These are phyloP conservation scores for Columba guinea DNA, from an alignment of 2,797 vertebrate species.

Conservation along the genomic window DNA sequence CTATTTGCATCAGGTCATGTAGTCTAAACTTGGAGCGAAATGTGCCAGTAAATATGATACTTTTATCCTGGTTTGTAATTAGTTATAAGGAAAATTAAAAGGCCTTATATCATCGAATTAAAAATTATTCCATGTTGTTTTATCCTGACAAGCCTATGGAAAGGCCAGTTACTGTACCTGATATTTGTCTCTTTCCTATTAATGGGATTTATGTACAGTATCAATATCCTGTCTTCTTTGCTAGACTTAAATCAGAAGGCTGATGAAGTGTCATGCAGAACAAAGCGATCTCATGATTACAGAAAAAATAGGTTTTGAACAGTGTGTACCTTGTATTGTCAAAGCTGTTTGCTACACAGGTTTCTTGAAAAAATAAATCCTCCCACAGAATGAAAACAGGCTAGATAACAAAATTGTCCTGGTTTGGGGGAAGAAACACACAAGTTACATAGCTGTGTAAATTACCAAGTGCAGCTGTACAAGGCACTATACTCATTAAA, in stretches of 20 bases:
- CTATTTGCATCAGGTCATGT: neutral
- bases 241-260: neutral
- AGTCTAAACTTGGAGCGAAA: neutral
- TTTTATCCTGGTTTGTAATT: neutral
- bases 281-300: neutral
- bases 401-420: neutral
- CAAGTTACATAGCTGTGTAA: neutral
- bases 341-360: neutral
- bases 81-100: neutral
- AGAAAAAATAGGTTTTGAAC: neutral
- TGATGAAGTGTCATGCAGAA: neutral
- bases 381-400: neutral
- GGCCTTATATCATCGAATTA: neutral
- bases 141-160: neutral
- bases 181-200: neutral
- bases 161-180: neutral
- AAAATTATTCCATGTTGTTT: neutral
- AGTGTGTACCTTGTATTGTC: neutral
- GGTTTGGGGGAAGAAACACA: neutral
- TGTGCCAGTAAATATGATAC: neutral
- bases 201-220: neutral
- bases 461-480: neutral
- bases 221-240: neutral
- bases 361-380: neutral
- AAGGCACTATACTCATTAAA: neutral